Base-by-base conservation (phyloP, 2,113 vertebrate species). In the Corythaeola cristata region DNA sequence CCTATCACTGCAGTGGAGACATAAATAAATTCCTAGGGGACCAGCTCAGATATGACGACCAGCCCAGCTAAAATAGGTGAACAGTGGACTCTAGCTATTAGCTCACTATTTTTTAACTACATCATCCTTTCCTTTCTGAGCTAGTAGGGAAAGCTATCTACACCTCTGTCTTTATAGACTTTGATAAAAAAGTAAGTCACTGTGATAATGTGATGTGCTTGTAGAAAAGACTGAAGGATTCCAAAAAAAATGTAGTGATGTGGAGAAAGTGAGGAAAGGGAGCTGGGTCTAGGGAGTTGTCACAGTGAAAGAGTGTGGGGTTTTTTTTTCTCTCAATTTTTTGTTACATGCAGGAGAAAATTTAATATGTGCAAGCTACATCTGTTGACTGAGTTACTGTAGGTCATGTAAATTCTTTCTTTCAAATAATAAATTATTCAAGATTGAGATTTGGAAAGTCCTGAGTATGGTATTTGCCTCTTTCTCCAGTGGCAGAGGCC, bases 341-440 rank as follows among this genome's bases (percentile, higher is more conserved):
- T 59, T 62, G 20, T 79, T 62, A 74, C 18, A 33, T 15, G 18
- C 44, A 82, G 45, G 27, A 50, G 41, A 89, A 89, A 89, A 63
- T 55, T 50, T 69, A 93, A 4, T 73, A 69, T 71, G 33, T 89
- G 62, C 45, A 62, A 86, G 33, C 16, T 60, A 47, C 0, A 0
- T 86, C 39, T 71, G 26, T 82, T 64, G 52, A 27, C 45, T 88
- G 64, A 66, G 23, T 71, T 75, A 71, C n/a, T 83, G 59, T 44
- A 59, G 66, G 50, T 60, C 33, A 56, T 56, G 32, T n/a, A 66
- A 64, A 85, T 93, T 69, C 24, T 82, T 94, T 90, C 92, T 88
- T 85, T 85, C 87, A 85, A 37, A 66, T 85, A 69, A 88, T 85
- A 94, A 85, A 88, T 91, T 82, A 69, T 77, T 82, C 66, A 85